Percentiles rank a stretch among this genome's conserved stretches.
These are phyloP conservation scores for Brachionus sp. DNA, from an alignment of 1,140 invertebrate genomes.

Conservation along the genomic window DNA sequence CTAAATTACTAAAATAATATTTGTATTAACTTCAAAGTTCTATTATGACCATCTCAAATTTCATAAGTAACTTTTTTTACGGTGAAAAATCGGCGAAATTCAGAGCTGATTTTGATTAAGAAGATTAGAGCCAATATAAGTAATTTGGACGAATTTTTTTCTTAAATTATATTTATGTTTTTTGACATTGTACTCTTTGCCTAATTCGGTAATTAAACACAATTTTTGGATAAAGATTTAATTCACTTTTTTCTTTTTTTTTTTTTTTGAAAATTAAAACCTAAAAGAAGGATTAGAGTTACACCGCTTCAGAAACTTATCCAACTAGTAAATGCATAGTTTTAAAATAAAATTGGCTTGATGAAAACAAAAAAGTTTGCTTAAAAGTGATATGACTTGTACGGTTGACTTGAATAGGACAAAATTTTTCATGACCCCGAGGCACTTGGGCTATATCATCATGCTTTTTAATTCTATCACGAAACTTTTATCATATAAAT, in stretches of 20 bases:
- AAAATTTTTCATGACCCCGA: neutral
- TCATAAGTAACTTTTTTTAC: conserved; percentile 13
- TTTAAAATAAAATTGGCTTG: neutral
- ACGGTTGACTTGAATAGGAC: too few relatives aligned
- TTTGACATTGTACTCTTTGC: neutral
- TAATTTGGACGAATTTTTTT: neutral
- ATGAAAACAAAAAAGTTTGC: neutral
- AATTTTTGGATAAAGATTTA: conserved; percentile 25
- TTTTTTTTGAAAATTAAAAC: conserved; percentile 1
- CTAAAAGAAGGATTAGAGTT: neutral
- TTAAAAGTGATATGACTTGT: neutral
- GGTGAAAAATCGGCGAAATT: neutral
- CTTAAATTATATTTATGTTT: neutral
- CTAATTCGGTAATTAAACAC: conserved; percentile 5
- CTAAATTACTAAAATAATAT: conserved; percentile 21
- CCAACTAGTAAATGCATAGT: neutral
- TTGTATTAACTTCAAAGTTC: neutral
- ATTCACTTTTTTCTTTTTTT: neutral
- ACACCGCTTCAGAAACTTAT: neutral
- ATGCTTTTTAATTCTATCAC: neutral
- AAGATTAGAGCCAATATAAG: neutral
- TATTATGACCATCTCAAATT: neutral
- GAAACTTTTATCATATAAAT: neutral
- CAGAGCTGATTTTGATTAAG: neutral
- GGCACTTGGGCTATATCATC: neutral